These are phyloP conservation scores for Melanerpes formicivorus DNA, from an alignment of 2,113 vertebrate genomes.

Conservation along the genomic window DNA sequence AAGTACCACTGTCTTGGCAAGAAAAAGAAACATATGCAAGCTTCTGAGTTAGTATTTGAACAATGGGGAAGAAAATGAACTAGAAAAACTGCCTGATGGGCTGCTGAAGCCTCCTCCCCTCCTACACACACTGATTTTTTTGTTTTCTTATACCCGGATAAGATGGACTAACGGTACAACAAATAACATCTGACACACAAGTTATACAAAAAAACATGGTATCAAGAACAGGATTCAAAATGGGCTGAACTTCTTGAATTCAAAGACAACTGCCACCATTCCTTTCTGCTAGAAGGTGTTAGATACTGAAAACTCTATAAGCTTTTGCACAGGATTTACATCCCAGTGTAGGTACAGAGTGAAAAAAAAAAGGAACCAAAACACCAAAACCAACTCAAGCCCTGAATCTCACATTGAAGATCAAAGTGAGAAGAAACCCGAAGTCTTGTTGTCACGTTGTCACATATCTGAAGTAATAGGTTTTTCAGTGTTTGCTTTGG, in stretches of 20 bases:
- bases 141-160: neutral
- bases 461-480: neutral
- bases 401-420: neutral
- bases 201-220: neutral
- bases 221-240: neutral
- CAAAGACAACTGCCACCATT: neutral
- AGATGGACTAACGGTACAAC: neutral
- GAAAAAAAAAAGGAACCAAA: neutral
- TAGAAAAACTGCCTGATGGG: constrained; percentile 30
- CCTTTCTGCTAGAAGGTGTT: neutral
- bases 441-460: neutral
- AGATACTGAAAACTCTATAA: neutral
- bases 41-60: constrained; percentile 29
- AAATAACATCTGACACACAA: neutral
- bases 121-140: neutral
- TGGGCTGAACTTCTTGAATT: neutral
- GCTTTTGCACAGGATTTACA: neutral
- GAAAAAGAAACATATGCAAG: constrained; percentile 60
- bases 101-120: neutral
- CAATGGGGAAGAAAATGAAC: constrained; percentile 59
- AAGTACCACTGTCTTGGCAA: constrained; percentile 60
- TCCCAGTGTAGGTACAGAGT: neutral
- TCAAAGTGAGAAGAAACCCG: neutral
- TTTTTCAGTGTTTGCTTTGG: neutral
- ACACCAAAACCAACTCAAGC: neutral